Conservation (phyloP, 1,140 invertebrate genomes). For the Agrypnia vestita region DNA sequence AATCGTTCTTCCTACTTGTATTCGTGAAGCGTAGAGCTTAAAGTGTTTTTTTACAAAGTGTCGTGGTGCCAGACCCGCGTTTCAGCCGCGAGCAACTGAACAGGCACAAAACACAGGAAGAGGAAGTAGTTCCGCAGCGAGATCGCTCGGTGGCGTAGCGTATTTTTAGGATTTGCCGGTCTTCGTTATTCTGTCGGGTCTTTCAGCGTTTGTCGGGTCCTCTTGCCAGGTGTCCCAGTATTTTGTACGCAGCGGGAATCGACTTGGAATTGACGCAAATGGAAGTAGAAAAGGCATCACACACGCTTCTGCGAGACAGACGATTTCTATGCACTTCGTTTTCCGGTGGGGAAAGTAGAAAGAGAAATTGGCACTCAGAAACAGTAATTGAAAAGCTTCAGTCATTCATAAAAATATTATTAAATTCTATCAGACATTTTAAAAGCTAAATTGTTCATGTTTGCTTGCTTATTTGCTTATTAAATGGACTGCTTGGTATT, state of each 20-base stretch:
- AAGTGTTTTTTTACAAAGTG: background rate
- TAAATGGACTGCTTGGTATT: no score
- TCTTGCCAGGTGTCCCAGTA: slow-evolving; percentile 2
- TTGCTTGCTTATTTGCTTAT: no score
- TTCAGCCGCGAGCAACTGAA: background rate
- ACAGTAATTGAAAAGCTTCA: background rate
- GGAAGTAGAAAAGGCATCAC: slow-evolving; percentile 25
- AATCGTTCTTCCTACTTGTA: background rate
- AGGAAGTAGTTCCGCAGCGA: slow-evolving; percentile 52
- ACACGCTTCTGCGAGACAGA: background rate
- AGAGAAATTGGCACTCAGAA: no score
- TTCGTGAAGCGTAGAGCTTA: background rate
- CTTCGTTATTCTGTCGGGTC: slow-evolving; percentile 23
- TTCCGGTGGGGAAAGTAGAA: no score
- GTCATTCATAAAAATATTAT: background rate
- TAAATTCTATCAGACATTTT: no score
- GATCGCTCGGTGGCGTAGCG: slow-evolving; percentile 14
- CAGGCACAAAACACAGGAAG: slow-evolving; percentile 46
- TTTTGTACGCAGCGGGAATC: slow-evolving; percentile 31
- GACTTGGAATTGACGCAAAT: slow-evolving; percentile 38
- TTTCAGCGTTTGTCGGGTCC: background rate
- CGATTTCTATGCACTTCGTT: background rate
- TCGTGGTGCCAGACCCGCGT: background rate
- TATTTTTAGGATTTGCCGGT: slow-evolving; percentile 17
- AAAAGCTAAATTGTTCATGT: no score